Base-by-base conservation (phyloP, 1,140 invertebrate species). In the Cardiocondyla obscurior region DNA sequence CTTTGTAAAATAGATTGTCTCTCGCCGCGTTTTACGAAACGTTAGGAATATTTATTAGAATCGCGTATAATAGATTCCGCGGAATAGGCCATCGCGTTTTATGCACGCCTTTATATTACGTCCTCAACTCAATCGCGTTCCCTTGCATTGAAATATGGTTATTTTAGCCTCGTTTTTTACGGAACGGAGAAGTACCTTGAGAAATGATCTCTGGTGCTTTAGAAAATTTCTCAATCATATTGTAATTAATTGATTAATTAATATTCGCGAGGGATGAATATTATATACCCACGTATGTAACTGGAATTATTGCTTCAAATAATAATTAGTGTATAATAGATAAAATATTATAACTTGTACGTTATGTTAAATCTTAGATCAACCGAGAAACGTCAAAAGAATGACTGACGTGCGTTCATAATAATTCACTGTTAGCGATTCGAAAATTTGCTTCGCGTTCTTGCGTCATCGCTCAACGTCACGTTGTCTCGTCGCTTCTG, bases 401-500 rank as follows among this genome's bases (percentile, higher is more conserved):
- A 6, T 39, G 73, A 76, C 42, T 7, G 46, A 49, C 28, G 14
- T 64, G 33, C 49, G 44, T 64, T 58, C 49, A 33, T 76, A 64
- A 76, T 64, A 62, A 76, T 76, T 39, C 19, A 65, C 69, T 39
- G 22, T 69, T 39, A 30, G 74, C n/a, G 62, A 33, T 16, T 19
- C 57, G 58, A 79, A 64, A 64, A 42, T 51, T 44, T 25, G 4
- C 33, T 49, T 53, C 22, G 42, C 62, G 74, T 77, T 77, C 74
- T 42, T 39, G 46, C 62, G 22, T 77, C 74, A 77, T 77, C 74
- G 60, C 44, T 77, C 74, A 77, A 77, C 22, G 74, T 77, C 74
- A 65, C 19, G 16, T 77, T 64, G 74, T 16, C 14, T 22, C 30
- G 36, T 12, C 30, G 44, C 22, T 39, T 33, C 36, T 55, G 33